Conservation (phyloP, 2,797 vertebrate species). For the Spheniscus humboldti region DNA sequence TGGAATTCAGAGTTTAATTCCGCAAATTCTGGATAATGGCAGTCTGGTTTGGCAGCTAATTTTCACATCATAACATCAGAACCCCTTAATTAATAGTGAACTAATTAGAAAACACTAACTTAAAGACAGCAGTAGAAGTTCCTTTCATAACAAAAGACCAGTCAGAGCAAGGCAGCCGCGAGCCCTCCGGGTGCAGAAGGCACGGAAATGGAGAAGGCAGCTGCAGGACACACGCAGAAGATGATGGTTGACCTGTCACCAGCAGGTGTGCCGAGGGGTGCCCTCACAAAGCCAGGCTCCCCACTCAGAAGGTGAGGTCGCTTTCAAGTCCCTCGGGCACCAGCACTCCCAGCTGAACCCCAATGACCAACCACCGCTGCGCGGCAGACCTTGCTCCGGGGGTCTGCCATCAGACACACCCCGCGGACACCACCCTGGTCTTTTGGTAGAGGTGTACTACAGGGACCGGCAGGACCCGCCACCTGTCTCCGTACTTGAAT, state of each 20-base stretch:
- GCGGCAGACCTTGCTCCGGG: not conserved
- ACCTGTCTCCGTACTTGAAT: not conserved
- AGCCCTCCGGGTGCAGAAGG: not conserved
- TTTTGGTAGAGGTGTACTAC: not conserved
- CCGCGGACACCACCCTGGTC: rapidly evolving
- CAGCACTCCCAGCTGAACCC: not conserved
- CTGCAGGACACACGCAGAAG: not conserved
- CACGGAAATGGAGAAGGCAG: not conserved
- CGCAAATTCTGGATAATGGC: not conserved
- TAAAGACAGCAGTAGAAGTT: not conserved
- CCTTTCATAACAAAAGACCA: not conserved
- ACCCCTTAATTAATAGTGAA: slow-evolving; percentile 37
- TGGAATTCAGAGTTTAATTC: slow-evolving; percentile 30
- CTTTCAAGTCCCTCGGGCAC: not conserved
- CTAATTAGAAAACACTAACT: slow-evolving; percentile 37
- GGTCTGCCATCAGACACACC: not conserved
- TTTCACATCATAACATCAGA: slow-evolving; percentile 34
- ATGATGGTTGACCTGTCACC: too few relatives aligned
- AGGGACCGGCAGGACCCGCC: not conserved
- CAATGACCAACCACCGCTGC: rapidly evolving
- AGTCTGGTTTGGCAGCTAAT: slow-evolving; percentile 29
- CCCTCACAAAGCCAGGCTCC: not conserved
- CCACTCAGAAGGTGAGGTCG: not conserved
- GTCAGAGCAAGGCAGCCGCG: not conserved
- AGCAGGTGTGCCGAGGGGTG: rapidly evolving